Evolutionary conservation across 2,113 vertebrate species (phyloP), one percentile per base, ranked within the genome.

Genomic region (Brachyhypopomus occidentalis): DNA sequence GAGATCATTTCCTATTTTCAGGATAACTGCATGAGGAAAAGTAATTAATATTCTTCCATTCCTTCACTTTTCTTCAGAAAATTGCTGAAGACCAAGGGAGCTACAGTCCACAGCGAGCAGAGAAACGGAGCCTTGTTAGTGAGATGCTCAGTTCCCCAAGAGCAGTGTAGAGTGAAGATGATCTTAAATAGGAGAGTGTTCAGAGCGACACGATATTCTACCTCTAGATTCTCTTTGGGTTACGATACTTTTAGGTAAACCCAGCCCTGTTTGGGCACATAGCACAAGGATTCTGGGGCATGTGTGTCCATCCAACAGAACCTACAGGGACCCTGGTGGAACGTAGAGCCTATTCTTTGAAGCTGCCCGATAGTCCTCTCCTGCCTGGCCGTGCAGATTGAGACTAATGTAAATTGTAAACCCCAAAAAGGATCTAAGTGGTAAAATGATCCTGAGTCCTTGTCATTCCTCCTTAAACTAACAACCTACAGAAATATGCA

Each of bases 391-490:
- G 74, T 85, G 87, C 89, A 87, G 84, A 87, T 83, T 76, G 83
- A 89, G 85, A 84, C 83, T 85, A 88, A 92, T 88, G 91, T 88
- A 89, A 92, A 92, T 89, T 88, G 87, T 78, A 66, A 87, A 88
- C 89, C 89, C 88, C 89, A 89, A 89, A 86, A 83, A 85, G 80
- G 59, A 86, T 83, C 88, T 88, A 88, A 92, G 88, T 77, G 88
- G 90, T 92, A 92, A 93, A 93, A 88, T 83, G 91, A 92, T 92
- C 91, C 88, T 58, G 87, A 88, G 90, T 88, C 88, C 88, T 83
- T 92, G 90, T 93, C 92, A 90, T 89, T 88, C 90, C 84, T 90
- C 89, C 88, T 94, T 90, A 93, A 82, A 90, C 92, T 92, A 91
- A 19, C 64, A 88, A 79, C 84, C 74, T 69, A 86, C 84, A 86